Base-by-base conservation (phyloP, 2,797 vertebrate species). In the Vultur gryphus region DNA sequence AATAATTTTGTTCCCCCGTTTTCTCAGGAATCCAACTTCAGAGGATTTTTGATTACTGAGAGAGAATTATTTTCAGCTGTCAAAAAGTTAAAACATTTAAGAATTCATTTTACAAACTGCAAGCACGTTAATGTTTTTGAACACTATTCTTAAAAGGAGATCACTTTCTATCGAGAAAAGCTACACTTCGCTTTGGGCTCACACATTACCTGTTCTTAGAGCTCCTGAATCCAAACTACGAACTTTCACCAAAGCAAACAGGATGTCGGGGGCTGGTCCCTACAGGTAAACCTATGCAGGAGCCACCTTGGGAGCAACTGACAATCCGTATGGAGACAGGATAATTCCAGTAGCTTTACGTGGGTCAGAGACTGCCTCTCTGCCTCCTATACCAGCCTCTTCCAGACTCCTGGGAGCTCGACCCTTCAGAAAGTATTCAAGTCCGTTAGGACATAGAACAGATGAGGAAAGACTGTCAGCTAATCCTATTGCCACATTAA, bases 1-100 rank as follows among this genome's bases (percentile, higher is more conserved):
- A 70, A 6, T 10, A 49, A 25, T 13, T 57, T 16, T 1, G 3
- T 4, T 7, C 4, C 4, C 5, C 37, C 5, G 3, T 70, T 58
- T 83, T 65, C 51, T 46, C 39, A 62, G 24, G 6, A 65, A 55
- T 25, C 6, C 7, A 81, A 6, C 29, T 66, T 75, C 39, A 37
- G 35, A 44, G 13, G 12, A 79, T 28, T 28, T 88, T 64, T 55
- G 25, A 44, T 66, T 54, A 58, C 13, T 49, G 9, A 46, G 51
- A 46, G 7, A 48, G 2, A 46, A 26, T n/a, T 71, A 8, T 35
- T 89, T 92, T 79, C 35, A 70, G 10, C 6, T 64, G 12, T 37
- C 57, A 84, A 59, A 35, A 70, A 83, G 9, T 44, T 46, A 35
- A 76, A 76, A 37, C 3, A 20, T 6, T 26, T 43, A 58, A 46